Conservation (phyloP, 1,140 invertebrate species). For the Maconellicoccus hirsutus region DNA sequence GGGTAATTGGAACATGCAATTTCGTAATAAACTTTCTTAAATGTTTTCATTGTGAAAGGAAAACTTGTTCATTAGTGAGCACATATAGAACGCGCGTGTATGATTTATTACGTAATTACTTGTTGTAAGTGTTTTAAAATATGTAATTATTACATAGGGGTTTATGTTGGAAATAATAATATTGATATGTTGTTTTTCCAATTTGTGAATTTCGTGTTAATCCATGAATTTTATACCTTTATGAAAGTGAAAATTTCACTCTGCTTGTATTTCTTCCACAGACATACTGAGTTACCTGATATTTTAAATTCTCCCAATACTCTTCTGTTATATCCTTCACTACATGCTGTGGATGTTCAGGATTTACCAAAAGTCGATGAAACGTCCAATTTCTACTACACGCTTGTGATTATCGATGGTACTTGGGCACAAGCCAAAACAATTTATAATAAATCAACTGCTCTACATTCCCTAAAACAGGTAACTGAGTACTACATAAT, state of each 20-base stretch:
- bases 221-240: neutral
- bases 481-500: too few species aligned
- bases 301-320: conserved; percentile 58
- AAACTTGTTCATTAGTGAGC: neutral
- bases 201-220: neutral
- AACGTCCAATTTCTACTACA: conserved; percentile 42
- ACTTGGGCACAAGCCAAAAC: conserved; percentile 90
- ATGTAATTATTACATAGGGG: neutral
- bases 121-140: conserved; percentile 3
- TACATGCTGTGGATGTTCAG: conserved; percentile 51
- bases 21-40: conserved; percentile 18
- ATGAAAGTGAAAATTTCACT: too few species aligned
- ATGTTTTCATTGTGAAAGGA: neutral
- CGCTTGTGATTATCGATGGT: conserved; percentile 78
- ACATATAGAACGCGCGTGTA: neutral
- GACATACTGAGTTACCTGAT: conserved; percentile 51
- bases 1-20: conserved; percentile 16
- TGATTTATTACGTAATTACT: neutral
- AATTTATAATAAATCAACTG: conserved; percentile 61
- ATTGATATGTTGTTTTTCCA: neutral
- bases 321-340: conserved; percentile 70
- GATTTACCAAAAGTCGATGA: conserved; percentile 35
- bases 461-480: conserved; percentile 50
- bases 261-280: conserved; percentile 35
- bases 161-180: neutral